These are phyloP conservation scores for Stichopus chloronotus DNA, from an alignment of 35 echinoderm and acorn worm species.

Conservation along the genomic window DNA sequence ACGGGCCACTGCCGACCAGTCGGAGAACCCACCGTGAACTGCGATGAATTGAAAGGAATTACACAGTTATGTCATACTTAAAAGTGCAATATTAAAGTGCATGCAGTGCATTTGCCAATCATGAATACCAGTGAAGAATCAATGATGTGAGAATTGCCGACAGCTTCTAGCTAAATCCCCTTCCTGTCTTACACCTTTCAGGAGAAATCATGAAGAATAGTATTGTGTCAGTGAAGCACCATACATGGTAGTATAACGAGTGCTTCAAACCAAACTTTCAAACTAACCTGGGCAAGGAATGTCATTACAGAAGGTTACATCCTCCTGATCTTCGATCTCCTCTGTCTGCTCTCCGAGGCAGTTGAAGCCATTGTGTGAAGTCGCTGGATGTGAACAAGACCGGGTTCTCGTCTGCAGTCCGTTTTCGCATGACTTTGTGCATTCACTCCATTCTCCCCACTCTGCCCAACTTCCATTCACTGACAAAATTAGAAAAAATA, in stretches of 20 bases:
- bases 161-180: too few relatives aligned
- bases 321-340: constrained; percentile 27
- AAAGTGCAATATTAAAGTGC: background rate
- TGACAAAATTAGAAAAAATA: constrained; percentile 26
- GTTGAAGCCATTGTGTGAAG: constrained; percentile 74
- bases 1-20: constrained; percentile 55
- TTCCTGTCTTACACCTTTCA: too few relatives aligned
- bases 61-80: background rate
- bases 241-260: too few relatives aligned
- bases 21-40: constrained; percentile 62
- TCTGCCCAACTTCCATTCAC: constrained; percentile 80
- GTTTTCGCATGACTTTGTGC: constrained; percentile 64
- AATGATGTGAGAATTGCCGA: background rate
- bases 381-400: constrained; percentile 74
- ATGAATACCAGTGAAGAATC: too few relatives aligned
- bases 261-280: too few relatives aligned
- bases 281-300: constrained; percentile 79
- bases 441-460: constrained; percentile 82
- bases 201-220: too few relatives aligned
- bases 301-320: constrained; percentile 60
- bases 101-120: background rate
- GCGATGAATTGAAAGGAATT: background rate
- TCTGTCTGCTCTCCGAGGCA: constrained; percentile 58
- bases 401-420: constrained; percentile 71
- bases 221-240: too few relatives aligned